Base-by-base conservation (phyloP, 2,797 vertebrate genomes). In the Hemitrygon akajei region DNA sequence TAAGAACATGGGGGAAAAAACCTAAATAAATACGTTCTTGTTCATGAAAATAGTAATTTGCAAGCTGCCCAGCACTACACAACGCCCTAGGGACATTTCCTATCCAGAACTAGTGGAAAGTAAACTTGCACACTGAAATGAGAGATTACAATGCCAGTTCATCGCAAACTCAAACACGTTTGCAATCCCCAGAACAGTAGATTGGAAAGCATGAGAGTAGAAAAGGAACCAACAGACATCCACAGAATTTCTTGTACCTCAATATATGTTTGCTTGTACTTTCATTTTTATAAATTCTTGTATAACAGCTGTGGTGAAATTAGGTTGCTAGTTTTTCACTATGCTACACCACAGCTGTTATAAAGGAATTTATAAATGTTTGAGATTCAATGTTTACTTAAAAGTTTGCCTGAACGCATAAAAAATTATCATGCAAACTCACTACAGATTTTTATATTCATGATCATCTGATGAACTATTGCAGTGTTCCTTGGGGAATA, bases 141-240 rank as follows among this genome's bases (percentile, higher is more conserved):
- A 7, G 71, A 80, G 77, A 34, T 69, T 34, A 75, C 82, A 76
- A 20, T 66, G 34, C 58, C 60, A 94, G 93, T 81, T 94, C 79
- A 94, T 94, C 93, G 80, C 94, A 93, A 94, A 93, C 60, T 94
- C 75, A 34, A 91, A 89, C 94, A 94, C 93, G 93, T 94, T 94
- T 79, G 71, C 81, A 66, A 84, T 93, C 92, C 77, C 77, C 25
- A 30, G 25, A 77, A 40, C 76, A 34, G 73, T 93, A 93, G 93
- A 71, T 82, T 69, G 34, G 56, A 93, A 76, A 76, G 73, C 37
- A 93, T 20, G 47, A 40, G 37, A 69, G 56, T 40, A 27, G 37
- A 56, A 94, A 71, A 60, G 27, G 94, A 93, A 94, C 73, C 60
- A 58, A 47, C 47, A 47, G 47, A 47, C 47, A 47, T 47, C 47